These are phyloP conservation scores for Dasypogon diadema DNA, from an alignment of 2,888 invertebrate genomes.

Conservation along the genomic window DNA sequence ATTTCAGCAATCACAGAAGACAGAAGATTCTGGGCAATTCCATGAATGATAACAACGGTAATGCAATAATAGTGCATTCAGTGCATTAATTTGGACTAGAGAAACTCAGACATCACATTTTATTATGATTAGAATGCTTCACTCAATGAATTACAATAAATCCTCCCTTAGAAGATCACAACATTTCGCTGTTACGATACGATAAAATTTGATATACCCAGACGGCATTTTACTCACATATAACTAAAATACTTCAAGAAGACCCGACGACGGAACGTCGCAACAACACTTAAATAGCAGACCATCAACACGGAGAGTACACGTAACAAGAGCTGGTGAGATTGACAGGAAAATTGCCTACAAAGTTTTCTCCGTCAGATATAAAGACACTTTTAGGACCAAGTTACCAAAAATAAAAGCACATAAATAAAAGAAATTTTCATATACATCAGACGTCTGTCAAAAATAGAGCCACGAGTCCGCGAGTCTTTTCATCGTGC, in stretches of 20 bases:
- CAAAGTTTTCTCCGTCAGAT: constrained; percentile 37
- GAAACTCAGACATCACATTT: constrained; percentile 12
- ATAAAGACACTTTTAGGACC: constrained; percentile 29
- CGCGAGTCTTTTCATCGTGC: constrained; percentile 14
- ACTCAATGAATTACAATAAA: constrained; percentile 50
- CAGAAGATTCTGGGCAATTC: too few relatives aligned
- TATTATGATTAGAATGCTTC: constrained; percentile 46
- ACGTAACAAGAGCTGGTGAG: constrained; percentile 9
- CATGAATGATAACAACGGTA: too few relatives aligned
- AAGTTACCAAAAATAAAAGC: constrained; percentile 55
- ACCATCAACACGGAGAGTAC: constrained; percentile 30
- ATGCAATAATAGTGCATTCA: too few relatives aligned
- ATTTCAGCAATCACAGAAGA: too few relatives aligned
- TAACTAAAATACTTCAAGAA: constrained; percentile 42
- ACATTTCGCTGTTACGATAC: not conserved
- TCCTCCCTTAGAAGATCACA: constrained; percentile 18
- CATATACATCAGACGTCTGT: constrained; percentile 54
- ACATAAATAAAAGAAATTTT: constrained; percentile 55
- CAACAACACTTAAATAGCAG: constrained; percentile 31
- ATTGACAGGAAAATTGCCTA: constrained; percentile 45
- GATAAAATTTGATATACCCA: constrained; percentile 47
- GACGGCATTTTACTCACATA: constrained; percentile 13
- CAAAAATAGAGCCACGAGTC: constrained; percentile 54
- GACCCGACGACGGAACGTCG: constrained; percentile 33
- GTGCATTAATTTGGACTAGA: constrained; percentile 23